Conservation (phyloP, 2,888 invertebrate species). For the Sesia bembeciformis region DNA sequence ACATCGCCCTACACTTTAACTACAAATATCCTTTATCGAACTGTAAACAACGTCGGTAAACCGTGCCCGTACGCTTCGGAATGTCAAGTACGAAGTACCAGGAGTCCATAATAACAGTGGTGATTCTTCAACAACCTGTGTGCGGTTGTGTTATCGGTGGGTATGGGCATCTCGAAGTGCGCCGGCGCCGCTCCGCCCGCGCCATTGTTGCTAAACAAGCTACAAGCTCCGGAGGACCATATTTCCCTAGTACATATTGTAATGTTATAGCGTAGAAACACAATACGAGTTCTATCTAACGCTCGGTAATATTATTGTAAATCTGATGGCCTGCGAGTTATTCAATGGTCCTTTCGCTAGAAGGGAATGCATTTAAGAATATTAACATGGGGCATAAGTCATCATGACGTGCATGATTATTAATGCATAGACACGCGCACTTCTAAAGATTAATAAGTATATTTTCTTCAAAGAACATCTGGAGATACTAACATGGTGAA, state of each 20-base stretch:
- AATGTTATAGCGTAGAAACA: background rate
- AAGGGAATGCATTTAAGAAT: too few species aligned
- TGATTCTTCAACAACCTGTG: slow-evolving; percentile 13
- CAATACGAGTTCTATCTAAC: background rate
- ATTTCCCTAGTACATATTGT: background rate
- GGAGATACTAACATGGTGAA: too few species aligned
- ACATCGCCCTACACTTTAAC: background rate
- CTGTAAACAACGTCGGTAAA: background rate
- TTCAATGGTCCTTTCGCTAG: background rate
- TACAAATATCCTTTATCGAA: background rate
- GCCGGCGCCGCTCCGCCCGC: slow-evolving; percentile 20
- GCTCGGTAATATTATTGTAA: background rate
- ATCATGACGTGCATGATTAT: too few species aligned
- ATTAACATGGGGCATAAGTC: too few species aligned
- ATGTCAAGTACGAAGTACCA: slow-evolving; percentile 6
- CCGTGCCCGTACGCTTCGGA: background rate
- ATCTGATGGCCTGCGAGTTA: background rate
- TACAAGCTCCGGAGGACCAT: slow-evolving; percentile 1
- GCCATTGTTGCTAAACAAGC: slow-evolving; percentile 20
- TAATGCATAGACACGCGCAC: too few species aligned
- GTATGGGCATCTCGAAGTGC: slow-evolving; percentile 13
- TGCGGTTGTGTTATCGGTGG: slow-evolving; percentile 26
- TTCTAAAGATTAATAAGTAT: too few species aligned
- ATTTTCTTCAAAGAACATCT: too few species aligned
- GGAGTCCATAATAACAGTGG: background rate